Base-by-base conservation (phyloP, 2,888 invertebrate genomes). In the Eueremaeus valkanovi region DNA sequence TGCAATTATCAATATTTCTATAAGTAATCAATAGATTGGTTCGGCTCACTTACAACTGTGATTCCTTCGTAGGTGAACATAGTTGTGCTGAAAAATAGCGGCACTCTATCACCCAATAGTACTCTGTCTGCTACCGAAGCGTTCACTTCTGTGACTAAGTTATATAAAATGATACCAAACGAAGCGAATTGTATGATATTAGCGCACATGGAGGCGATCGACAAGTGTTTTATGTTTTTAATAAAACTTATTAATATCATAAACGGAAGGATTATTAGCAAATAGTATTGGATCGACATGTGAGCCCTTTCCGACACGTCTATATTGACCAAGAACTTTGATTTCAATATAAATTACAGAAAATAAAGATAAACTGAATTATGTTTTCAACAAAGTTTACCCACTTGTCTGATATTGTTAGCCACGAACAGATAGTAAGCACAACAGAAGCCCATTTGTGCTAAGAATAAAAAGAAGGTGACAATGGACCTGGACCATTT, bases 391-490 rank as follows among this genome's bases (percentile, higher is more conserved):
- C n/a, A n/a, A n/a, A n/a, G 13, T 58, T 58, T 24, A 24, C 68
- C 40, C 33, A 68, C 68, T 40, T 36, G 36, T 68, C 40, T 68
- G 13, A 75, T 29, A 42, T 75, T 75, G 31, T 72, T 72, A 0
- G 75, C 75, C 18, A 75, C 31, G 21, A 75, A 75, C 5, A 75
- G 36, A 29, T 70, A 70, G 70, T 75, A 75, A 27, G 75, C 72
- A 16, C 72, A 72, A 58, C 75, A 75, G n/a, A 75, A 75, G 27
- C 75, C 75, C 21, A 72, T 42, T 72, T 75, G 75, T 24, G 75
- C 45, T 2, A 72, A 21, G 24, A 72, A 72, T 36, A 75, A 72
- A 42, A 70, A 75, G 2, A 72, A 55, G 0, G 31, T 21, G 3
- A 75, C 40, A 21, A 75, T 33, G 24, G 18, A 68, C 24, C 63